These are phyloP conservation scores for Plodia interpunctella DNA, from an alignment of 1,140 invertebrate species.

Conservation along the genomic window DNA sequence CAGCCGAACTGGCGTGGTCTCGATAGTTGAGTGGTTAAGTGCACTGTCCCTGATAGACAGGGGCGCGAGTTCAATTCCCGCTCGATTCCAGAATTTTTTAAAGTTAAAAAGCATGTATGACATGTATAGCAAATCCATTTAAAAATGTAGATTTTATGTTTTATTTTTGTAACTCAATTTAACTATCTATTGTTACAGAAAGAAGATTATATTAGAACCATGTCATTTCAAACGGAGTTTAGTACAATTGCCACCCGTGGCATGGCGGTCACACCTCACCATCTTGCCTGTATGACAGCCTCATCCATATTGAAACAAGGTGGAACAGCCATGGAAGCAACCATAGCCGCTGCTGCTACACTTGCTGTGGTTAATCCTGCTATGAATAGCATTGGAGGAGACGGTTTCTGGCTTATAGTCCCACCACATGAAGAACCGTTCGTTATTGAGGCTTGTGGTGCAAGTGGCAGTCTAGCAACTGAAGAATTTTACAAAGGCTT, in stretches of 20 bases:
- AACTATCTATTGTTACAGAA: conserved; percentile 5
- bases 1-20: no score
- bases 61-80: no score
- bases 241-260: conserved; percentile 43
- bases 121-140: no score
- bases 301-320: conserved; percentile 54
- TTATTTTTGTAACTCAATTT: neutral
- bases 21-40: no score
- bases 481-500: conserved; percentile 38
- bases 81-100: no score
- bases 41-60: no score
- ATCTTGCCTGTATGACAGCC: conserved; percentile 57
- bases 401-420: conserved; percentile 62
- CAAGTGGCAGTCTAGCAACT: conserved; percentile 51
- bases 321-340: conserved; percentile 63
- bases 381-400: conserved; percentile 63
- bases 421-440: conserved; percentile 54
- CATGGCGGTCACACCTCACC: conserved; percentile 68
- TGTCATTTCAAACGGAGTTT: conserved; percentile 30
- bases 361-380: conserved; percentile 61
- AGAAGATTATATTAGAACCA: neutral
- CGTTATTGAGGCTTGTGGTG: conserved; percentile 58
- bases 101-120: no score
- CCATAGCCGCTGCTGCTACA: conserved; percentile 59
- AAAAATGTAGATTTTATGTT: no score